phyloP scores from a whole-genome alignment of 2,113 vertebrate species.

The Hydropotes inermis region DNA sequence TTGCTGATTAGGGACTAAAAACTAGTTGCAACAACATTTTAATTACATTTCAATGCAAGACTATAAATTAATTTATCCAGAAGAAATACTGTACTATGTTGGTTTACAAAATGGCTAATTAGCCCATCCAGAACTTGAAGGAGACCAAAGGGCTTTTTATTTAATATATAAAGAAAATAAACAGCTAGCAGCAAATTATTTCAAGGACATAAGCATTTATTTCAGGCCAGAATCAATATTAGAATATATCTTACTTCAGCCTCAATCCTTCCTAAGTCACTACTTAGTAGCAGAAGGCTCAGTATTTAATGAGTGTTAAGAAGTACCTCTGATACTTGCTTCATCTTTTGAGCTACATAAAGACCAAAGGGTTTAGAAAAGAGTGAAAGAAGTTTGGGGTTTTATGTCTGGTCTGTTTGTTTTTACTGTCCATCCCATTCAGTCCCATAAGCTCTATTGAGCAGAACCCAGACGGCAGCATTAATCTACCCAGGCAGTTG shows the following conservation, averaged over 20 bases:
- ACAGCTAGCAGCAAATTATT: slow-evolving; percentile 53
- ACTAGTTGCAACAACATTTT: slow-evolving; percentile 57
- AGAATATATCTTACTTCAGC: slow-evolving; percentile 36
- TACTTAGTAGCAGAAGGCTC: slow-evolving; percentile 6
- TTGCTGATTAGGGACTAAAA: slow-evolving; percentile 38
- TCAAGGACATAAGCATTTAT: slow-evolving; percentile 61
- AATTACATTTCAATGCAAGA: slow-evolving; percentile 63
- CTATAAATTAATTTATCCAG: slow-evolving; percentile 57
- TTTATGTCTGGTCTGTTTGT: background rate
- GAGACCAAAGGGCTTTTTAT: slow-evolving; percentile 49
- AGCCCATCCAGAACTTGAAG: slow-evolving; percentile 26
- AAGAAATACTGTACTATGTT: slow-evolving; percentile 49
- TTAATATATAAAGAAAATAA: slow-evolving; percentile 66
- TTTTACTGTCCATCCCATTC: slow-evolving; percentile 10
- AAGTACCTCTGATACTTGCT: slow-evolving; percentile 4
- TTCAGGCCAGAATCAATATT: slow-evolving; percentile 54
- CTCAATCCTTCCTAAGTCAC: slow-evolving; percentile 18
- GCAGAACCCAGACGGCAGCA: slow-evolving; percentile 6
- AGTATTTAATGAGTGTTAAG: background rate
- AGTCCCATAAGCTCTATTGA: background rate
- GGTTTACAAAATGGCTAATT: slow-evolving; percentile 63
- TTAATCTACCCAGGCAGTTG: background rate
- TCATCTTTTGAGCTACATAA: slow-evolving; percentile 35
- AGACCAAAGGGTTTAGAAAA: slow-evolving; percentile 43
- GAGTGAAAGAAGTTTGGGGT: background rate